Base-by-base conservation (phyloP, 2,888 invertebrate species). In the Monoplex corrugatus region DNA sequence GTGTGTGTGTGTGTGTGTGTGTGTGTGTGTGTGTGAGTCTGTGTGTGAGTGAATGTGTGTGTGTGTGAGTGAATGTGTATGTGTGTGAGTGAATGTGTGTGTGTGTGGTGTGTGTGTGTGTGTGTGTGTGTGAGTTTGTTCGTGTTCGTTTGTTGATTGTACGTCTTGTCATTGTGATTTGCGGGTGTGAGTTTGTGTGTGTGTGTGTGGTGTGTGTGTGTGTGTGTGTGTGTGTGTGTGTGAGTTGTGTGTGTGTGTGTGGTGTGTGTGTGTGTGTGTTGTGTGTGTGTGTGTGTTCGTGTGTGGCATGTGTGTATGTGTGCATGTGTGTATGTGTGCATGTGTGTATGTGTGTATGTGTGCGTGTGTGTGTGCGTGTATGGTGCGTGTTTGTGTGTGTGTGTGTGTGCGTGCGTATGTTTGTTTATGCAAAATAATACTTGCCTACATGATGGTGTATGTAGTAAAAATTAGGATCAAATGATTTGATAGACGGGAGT, bases 211-310 rank as follows among this genome's bases (percentile, higher is more conserved):
- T 72, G 38, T 72, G 72, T 35, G 38, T 35, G 72, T 38, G 72
- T 72, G 35, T 38, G 72, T 72, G 72, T 72, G 38, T 72, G 38
- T 72, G 72, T 72, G 72, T 72, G 72, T 72, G 35, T 38, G 72
- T 72, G 38, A 0, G 72, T 35, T 32, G 72, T 32, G 72, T 72
- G 72, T 72, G 72, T 72, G 72, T 72, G 72, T 72, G 72, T 72
- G 72, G 35, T 72, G 72, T 72, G 72, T 72, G 32, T 68, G 32
- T 72, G 35, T 32, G 72, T 72, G 72, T 72, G 35, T 72, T 35
- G 72, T 38, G 72, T 0, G 35, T 38, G 72, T 2, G 35, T 38
- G 72, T 35, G 38, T 2, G 68, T 1, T 23, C 2, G 68, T 68
- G 68, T 13, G 68, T 2, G 50, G 8, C 8, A 50, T 8, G 35